Evolutionary conservation across 2,797 vertebrate species (phyloP).

Genomic region (Enteromius trimaculatus): DNA sequence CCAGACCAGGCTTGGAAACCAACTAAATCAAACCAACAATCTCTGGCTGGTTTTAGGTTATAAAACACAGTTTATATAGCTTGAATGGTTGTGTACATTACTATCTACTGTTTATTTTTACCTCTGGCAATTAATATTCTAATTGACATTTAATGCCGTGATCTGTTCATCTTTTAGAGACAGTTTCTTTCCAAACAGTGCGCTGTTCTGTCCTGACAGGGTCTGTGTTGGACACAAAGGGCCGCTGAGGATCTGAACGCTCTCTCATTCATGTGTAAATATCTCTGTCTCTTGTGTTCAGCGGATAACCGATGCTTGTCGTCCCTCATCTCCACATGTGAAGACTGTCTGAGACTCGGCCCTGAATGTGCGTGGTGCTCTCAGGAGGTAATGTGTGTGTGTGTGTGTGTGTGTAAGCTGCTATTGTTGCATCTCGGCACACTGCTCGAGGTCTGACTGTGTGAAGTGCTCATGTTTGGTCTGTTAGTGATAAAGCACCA

Average conservation of each 20-base stretch:
- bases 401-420: slow-evolving; percentile 17
- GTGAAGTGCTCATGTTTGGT: slow-evolving; percentile 24
- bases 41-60: too few species aligned
- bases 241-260: slow-evolving; percentile 1
- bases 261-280: slow-evolving; percentile 57
- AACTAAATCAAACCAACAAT: too few species aligned
- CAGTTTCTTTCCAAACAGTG: not conserved
- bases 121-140: not conserved
- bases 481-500: not conserved
- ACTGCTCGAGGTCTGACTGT: slow-evolving; percentile 12
- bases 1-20: not conserved
- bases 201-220: not conserved
- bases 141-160: not conserved
- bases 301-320: slow-evolving; percentile 85
- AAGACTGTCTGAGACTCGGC: slow-evolving; percentile 86
- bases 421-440: slow-evolving; percentile 4
- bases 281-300: slow-evolving; percentile 64
- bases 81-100: not conserved
- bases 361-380: slow-evolving; percentile 96
- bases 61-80: not conserved
- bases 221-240: slow-evolving; percentile 25
- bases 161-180: not conserved
- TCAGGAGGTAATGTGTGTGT: slow-evolving; percentile 83
- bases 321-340: slow-evolving; percentile 81
- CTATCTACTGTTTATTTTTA: not conserved